A percentile compares a stretch with the other conserved stretches of the same genome.
phyloP scores from a whole-genome alignment of 2,797 vertebrate species.

The Falco cherrug region DNA sequence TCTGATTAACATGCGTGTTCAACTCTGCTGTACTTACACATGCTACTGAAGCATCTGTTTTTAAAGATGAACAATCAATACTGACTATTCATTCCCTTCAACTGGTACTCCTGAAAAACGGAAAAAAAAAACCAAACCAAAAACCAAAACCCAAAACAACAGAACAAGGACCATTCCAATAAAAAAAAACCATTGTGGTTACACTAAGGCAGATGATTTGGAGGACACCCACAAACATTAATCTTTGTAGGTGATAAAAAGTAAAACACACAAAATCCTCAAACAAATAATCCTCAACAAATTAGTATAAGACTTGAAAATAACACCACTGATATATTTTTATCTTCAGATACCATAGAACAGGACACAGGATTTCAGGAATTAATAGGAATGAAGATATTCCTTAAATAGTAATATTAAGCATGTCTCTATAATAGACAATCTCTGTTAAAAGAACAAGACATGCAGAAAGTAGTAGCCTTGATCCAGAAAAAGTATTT shows the following conservation, averaged over 20 bases:
- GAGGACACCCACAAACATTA: background rate
- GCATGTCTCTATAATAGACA: background rate
- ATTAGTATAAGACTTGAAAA: background rate
- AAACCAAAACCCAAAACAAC: too few species aligned
- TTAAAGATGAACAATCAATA: background rate
- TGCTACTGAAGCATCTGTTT: background rate
- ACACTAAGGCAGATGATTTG: background rate
- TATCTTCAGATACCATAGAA: background rate
- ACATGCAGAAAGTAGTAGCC: background rate
- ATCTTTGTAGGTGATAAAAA: conserved; percentile 2
- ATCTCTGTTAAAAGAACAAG: background rate
- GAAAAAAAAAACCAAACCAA: background rate
- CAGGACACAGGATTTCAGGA: background rate
- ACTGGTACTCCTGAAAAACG: background rate
- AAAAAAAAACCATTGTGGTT: background rate
- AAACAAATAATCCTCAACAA: background rate
- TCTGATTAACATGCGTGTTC: background rate
- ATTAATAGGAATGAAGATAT: background rate
- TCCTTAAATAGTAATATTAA: background rate
- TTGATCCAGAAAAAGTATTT: conserved; percentile 46
- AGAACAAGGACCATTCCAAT: background rate
- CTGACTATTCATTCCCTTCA: background rate
- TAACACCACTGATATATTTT: background rate
- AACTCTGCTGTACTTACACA: background rate
- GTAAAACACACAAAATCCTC: conserved; percentile 7